Conservation (phyloP, 1,140 invertebrate species). For the Drosophila nikananu region DNA sequence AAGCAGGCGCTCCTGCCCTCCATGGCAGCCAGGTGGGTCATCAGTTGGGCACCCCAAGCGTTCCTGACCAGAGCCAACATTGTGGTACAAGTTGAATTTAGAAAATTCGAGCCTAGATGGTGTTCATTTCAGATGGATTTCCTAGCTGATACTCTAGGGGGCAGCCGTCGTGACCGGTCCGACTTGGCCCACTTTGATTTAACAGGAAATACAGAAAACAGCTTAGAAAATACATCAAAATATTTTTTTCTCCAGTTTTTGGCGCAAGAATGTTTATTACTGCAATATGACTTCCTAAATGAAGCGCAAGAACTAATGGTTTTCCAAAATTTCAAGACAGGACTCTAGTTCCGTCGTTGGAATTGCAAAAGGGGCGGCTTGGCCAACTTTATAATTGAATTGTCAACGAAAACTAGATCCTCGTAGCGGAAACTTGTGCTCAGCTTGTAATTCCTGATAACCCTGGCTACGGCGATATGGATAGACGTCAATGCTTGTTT, state of each 20-base stretch:
- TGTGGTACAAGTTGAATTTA: conserved; percentile 23
- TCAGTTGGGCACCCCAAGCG: conserved; percentile 5
- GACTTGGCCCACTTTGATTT: background rate
- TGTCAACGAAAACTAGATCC: conserved; percentile 53
- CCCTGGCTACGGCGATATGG: conserved; percentile 58
- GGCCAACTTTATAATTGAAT: conserved; percentile 46
- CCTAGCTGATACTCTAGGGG: background rate
- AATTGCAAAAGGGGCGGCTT: conserved; percentile 43
- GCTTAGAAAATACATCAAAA: too few relatives aligned
- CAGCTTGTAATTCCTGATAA: conserved; percentile 63
- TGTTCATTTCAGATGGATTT: conserved; percentile 6
- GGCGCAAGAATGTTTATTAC: too few relatives aligned
- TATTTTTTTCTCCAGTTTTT: too few relatives aligned
- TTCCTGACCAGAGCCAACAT: conserved; percentile 45
- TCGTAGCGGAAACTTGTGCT: conserved; percentile 58
- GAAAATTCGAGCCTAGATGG: background rate
- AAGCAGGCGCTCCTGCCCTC: background rate
- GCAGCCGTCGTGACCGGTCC: background rate
- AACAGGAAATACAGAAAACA: background rate
- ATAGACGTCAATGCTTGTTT: conserved; percentile 53
- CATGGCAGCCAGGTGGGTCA: background rate
- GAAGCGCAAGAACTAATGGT: too few relatives aligned
- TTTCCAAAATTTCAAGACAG: too few relatives aligned
- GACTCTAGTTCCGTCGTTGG: conserved; percentile 25
- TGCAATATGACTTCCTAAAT: too few relatives aligned